phyloP scores from a whole-genome alignment of 2,888 invertebrate species.

The Megaustenia siamemsis region DNA sequence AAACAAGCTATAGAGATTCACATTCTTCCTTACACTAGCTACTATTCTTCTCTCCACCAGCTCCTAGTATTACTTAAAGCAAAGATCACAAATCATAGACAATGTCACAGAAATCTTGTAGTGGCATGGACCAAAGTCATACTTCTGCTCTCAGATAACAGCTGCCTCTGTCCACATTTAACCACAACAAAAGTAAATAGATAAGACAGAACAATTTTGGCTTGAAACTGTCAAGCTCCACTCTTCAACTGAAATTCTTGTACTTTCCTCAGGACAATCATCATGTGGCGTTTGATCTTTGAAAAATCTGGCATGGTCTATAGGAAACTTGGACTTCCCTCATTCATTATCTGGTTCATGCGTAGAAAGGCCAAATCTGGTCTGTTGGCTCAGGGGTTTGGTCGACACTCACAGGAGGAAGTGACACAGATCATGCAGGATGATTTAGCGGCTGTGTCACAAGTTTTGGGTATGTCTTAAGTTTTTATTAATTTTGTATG shows the following conservation, averaged over 20 bases:
- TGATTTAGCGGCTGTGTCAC: constrained; percentile 75
- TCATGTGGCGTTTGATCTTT: constrained; percentile 54
- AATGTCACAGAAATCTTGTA: too few species aligned
- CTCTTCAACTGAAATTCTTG: too few species aligned
- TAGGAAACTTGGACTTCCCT: constrained; percentile 51
- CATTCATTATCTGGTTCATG: constrained; percentile 52
- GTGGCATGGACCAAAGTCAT: too few species aligned
- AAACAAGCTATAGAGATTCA: too few species aligned
- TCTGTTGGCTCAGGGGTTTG: constrained; percentile 70
- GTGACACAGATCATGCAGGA: constrained; percentile 70
- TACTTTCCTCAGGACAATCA: constrained; percentile 47
- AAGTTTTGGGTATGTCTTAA: constrained; percentile 72
- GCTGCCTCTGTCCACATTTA: too few species aligned
- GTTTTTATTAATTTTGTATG: too few species aligned
- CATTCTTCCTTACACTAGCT: too few species aligned
- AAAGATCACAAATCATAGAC: too few species aligned
- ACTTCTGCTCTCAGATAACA: too few species aligned
- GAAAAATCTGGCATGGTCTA: constrained; percentile 54
- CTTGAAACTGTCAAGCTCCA: too few species aligned
- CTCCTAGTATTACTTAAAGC: too few species aligned
- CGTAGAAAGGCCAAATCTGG: constrained; percentile 40
- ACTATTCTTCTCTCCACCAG: too few species aligned
- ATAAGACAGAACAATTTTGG: neutral
- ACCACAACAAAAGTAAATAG: neutral
- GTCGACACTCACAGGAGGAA: constrained; percentile 75